These are phyloP conservation scores for Chaetoderma sp. DNA, from an alignment of 2,888 invertebrate species.

Conservation along the genomic window DNA sequence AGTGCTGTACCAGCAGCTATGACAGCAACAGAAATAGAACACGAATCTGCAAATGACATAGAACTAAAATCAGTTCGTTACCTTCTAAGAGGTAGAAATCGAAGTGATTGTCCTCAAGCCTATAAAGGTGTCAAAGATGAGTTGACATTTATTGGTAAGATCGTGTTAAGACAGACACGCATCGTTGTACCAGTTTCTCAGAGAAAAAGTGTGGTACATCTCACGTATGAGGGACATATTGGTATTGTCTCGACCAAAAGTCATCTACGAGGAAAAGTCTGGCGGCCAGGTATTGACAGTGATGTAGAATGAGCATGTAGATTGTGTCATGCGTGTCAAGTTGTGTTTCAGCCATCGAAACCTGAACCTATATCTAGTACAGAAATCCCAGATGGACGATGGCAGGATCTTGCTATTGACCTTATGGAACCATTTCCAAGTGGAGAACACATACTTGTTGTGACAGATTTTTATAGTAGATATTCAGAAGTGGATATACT, in stretches of 20 bases:
- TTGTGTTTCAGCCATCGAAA: background rate
- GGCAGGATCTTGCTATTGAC: slow-evolving; percentile 17
- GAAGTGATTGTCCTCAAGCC: background rate
- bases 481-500: slow-evolving; percentile 2
- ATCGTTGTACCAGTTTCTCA: slow-evolving; percentile 12
- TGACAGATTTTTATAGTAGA: background rate
- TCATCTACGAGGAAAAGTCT: background rate
- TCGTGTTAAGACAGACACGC: background rate
- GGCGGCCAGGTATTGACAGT: slow-evolving; percentile 8
- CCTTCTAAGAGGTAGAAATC: too few species aligned
- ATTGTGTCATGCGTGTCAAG: too few species aligned
- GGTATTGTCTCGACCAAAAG: background rate
- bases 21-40: too few species aligned
- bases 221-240: slow-evolving; percentile 15
- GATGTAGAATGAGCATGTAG: background rate
- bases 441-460: background rate
- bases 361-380: slow-evolving; percentile 5
- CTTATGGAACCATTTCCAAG: slow-evolving; percentile 12
- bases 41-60: too few species aligned
- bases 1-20: too few species aligned
- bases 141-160: background rate
- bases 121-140: background rate
- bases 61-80: too few species aligned
- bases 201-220: background rate
- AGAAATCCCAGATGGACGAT: slow-evolving; percentile 10